Evolutionary conservation across 2,113 vertebrate genomes (phyloP), one percentile per base, ranked within the genome.

Genomic region (Phaethornis superciliosus): DNA sequence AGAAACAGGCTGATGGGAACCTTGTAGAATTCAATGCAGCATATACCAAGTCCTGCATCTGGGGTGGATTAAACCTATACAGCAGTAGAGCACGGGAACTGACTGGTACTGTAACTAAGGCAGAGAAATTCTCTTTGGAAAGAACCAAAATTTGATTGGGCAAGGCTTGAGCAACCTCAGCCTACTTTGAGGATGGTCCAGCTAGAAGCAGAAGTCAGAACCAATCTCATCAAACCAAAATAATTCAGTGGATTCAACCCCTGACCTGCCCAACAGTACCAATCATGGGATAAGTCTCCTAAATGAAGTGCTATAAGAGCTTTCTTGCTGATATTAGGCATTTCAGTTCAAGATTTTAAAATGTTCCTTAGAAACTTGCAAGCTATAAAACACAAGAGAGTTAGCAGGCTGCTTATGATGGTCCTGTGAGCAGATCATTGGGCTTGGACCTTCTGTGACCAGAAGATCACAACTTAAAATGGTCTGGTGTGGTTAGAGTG

Each of bases 331-430:
- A 58, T n/a, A 65, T 15, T 27, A 44, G 3, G 58, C 16, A 81
- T 81, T 92, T 74, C 54, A 79, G 42, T n/a, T 82, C 35, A 56
- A 74, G 68, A n/a, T 72, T 46, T 0, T 71, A 81, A 87, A 52
- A 7, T 4, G 9, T 56, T 84, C 33, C 80, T 91, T 62, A 83
- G 51, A 95, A 95, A 59, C 33, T 67, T 77, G 33, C 19, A 85
- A 88, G n/a, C 32, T 49, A 80, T 77, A 47, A 93, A 82, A 76
- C 14, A 7, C 13, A 4, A 52, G 80, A 86, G 55, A 55, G 20
- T 44, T 85, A 49, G 65, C 60, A 75, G 69, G 35, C 72, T 89
- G 75, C 40, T n/a, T 2, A 0, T 18, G 74, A 62, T 90, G 90
- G 28, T 47, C 54, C 81, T 68, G 24, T n/a, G 23, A 86, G 77